Evolutionary conservation across 2,797 vertebrate genomes (phyloP).

Genomic region (Chromobotia macracanthus): DNA sequence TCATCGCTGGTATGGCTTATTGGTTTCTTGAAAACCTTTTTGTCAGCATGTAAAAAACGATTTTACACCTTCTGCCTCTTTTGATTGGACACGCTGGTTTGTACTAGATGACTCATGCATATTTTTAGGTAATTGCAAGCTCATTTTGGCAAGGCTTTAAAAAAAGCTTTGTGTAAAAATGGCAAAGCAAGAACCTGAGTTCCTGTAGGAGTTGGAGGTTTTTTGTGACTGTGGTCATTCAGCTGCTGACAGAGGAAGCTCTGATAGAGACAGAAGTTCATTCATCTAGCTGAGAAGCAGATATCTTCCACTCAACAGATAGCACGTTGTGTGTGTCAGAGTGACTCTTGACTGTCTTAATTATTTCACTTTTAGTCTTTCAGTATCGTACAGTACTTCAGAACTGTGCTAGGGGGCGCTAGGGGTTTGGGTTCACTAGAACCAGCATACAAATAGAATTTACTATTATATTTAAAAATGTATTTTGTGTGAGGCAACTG

Average conservation of each 20-base stretch:
- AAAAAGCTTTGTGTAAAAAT: neutral
- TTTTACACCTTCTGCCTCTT: no score
- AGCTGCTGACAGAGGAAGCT: conserved; percentile 3
- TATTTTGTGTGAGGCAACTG: no score
- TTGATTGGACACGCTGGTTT: no score
- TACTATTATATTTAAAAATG: no score
- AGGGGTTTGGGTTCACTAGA: neutral
- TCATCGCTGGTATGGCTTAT: no score
- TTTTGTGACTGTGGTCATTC: neutral
- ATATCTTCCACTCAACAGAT: neutral
- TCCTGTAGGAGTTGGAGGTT: neutral
- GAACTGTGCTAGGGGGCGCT: neutral
- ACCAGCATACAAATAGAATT: neutral
- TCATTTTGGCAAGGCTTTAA: neutral
- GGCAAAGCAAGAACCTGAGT: neutral
- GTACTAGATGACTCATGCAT: neutral
- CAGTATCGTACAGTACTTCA: neutral
- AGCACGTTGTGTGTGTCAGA: neutral
- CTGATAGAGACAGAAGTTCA: neutral
- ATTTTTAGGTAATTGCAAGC: neutral
- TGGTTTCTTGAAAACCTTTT: no score
- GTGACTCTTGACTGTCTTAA: neutral
- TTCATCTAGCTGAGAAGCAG: neutral
- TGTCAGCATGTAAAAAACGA: no score
- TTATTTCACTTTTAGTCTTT: neutral